Conservation (phyloP, 2,797 vertebrate species). For the Steatocranus sp. region DNA sequence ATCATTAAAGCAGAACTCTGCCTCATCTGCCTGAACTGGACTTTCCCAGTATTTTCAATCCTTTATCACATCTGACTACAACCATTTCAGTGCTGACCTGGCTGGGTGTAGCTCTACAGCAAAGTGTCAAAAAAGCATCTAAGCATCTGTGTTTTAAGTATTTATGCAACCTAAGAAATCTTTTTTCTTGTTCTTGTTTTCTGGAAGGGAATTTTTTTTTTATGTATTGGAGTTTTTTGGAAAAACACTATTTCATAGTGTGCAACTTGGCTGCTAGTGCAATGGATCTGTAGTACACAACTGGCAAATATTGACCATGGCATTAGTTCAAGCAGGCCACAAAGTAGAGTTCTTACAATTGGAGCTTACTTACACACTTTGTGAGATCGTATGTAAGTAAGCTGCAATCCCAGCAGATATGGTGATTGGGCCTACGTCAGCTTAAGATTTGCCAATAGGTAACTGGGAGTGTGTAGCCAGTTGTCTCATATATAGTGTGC, state of each 20-base stretch:
- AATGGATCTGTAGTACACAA: background rate
- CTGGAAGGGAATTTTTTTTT: background rate
- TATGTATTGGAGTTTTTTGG: background rate
- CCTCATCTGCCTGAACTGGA: background rate
- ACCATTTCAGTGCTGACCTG: background rate
- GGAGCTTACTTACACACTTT: background rate
- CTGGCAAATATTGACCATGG: background rate
- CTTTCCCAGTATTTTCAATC: background rate
- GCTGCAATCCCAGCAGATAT: background rate
- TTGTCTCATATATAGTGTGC: background rate
- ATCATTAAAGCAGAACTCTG: conserved; percentile 17
- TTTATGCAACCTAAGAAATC: background rate
- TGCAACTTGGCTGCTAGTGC: background rate
- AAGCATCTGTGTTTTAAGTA: background rate
- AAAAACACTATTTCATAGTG: background rate
- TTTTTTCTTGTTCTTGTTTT: background rate
- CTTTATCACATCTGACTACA: background rate
- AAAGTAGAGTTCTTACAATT: background rate
- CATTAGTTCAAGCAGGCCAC: background rate
- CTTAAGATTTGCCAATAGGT: background rate
- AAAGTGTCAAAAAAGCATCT: background rate
- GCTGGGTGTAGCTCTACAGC: background rate
- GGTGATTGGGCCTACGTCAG: background rate
- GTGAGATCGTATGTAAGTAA: too few species aligned
- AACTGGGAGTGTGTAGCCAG: background rate